phyloP scores from a whole-genome alignment of 2,888 invertebrate species.

The Hirtodrosophila cameraria region DNA sequence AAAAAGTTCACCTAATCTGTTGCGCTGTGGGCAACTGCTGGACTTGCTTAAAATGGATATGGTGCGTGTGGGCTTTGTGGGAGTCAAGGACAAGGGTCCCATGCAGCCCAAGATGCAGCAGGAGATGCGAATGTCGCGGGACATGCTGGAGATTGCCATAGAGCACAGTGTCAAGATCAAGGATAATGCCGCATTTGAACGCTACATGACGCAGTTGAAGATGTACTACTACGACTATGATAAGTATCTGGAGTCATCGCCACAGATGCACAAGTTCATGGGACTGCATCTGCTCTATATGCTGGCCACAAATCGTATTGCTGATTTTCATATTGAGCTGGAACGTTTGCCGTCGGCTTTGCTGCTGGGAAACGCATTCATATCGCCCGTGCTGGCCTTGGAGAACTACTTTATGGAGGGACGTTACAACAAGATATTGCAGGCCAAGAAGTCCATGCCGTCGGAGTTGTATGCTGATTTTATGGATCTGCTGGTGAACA shows the following conservation, averaged over 20 bases:
- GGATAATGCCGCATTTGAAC: constrained; percentile 66
- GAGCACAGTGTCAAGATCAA: constrained; percentile 64
- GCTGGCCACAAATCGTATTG: constrained; percentile 67
- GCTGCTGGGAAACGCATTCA: constrained; percentile 51
- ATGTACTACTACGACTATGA: constrained; percentile 66
- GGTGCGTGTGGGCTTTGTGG: constrained; percentile 33
- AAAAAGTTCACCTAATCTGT: constrained; percentile 53
- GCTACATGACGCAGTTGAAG: constrained; percentile 68
- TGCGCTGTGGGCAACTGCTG: constrained; percentile 44
- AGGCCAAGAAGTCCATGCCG: constrained; percentile 68
- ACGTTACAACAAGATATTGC: constrained; percentile 65
- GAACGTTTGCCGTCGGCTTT: constrained; percentile 67
- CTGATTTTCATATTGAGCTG: constrained; percentile 68
- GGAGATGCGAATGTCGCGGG: constrained; percentile 49
- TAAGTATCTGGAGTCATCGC: constrained; percentile 48
- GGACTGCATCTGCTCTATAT: constrained; percentile 65
- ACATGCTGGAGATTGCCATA: constrained; percentile 66
- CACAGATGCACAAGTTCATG: constrained; percentile 68
- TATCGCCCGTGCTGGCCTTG: constrained; percentile 57
- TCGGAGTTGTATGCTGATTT: constrained; percentile 59
- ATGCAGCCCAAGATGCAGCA: constrained; percentile 21
- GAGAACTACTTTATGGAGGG: constrained; percentile 73
- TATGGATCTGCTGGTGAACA: constrained; percentile 62
- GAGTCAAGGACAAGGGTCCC: not conserved
- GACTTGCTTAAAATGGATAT: constrained; percentile 63